A percentile compares a stretch with the other conserved stretches of the same genome.
Evolutionary conservation across 2,113 vertebrate genomes (phyloP).

Genomic region (Pteropus alecto): DNA sequence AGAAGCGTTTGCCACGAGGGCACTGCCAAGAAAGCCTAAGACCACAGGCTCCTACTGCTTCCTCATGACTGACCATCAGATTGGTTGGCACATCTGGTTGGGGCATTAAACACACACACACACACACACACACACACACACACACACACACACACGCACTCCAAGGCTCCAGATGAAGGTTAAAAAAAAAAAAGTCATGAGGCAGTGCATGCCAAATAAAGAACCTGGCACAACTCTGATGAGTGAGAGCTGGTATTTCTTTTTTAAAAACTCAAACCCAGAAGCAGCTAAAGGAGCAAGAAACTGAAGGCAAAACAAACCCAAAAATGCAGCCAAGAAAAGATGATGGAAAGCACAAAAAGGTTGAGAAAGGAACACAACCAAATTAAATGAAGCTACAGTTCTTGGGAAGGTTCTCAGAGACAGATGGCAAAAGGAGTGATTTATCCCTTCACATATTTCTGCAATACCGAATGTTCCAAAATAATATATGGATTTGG

Average conservation of each 20-base stretch:
- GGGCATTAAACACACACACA: neutral
- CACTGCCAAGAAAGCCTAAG: constrained; percentile 17
- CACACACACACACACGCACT: neutral
- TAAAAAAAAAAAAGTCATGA: constrained; percentile 26
- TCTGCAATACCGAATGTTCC: constrained; percentile 65
- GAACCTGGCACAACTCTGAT: neutral
- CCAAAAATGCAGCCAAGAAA: constrained; percentile 30
- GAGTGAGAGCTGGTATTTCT: constrained; percentile 13
- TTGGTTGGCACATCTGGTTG: neutral
- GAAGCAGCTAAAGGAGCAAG: constrained; percentile 70
- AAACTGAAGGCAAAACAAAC: constrained; percentile 70
- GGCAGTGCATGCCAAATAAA: constrained; percentile 43
- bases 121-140: neutral
- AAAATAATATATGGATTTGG: constrained; percentile 72
- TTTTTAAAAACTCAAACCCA: constrained; percentile 57
- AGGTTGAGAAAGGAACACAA: constrained; percentile 56
- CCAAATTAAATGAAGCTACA: constrained; percentile 59
- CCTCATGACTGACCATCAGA: neutral
- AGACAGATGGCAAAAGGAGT: constrained; percentile 70
- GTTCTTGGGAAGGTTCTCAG: constrained; percentile 61
- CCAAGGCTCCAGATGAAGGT: constrained; percentile 45
- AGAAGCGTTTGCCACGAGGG: neutral
- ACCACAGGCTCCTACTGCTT: neutral
- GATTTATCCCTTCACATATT: constrained; percentile 67
- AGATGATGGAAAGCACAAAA: constrained; percentile 52